Conservation (phyloP, 2,888 invertebrate genomes). For the Plagiodera versicolora region DNA sequence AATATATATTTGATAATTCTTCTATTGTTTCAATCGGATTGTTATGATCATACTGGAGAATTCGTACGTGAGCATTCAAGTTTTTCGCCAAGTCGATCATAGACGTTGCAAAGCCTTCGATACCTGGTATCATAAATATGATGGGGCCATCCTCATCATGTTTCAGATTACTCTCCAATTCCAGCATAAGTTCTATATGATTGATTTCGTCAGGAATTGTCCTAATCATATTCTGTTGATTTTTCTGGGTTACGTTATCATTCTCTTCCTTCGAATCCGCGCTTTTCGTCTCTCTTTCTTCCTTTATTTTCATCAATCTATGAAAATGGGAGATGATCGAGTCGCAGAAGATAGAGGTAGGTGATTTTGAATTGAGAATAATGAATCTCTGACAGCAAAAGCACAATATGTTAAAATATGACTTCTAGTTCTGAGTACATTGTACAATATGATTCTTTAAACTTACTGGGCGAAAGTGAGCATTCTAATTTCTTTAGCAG, state of each 20-base stretch:
- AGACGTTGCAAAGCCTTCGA: not conserved
- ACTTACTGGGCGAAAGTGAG: constrained; percentile 23
- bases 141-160: not conserved
- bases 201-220: not conserved
- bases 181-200: not conserved
- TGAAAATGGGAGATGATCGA: too few species aligned
- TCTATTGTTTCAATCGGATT: not conserved
- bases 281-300: not conserved
- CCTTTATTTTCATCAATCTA: not conserved
- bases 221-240: not conserved
- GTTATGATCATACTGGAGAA: not conserved
- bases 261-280: not conserved
- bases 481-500: constrained; percentile 27
- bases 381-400: too few species aligned
- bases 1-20: not conserved
- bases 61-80: not conserved
- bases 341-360: too few species aligned
- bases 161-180: not conserved
- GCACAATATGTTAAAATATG: too few species aligned
- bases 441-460: too few species aligned
- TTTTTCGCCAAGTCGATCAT: not conserved
- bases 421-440: too few species aligned
- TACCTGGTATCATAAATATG: not conserved
- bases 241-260: too few species aligned
- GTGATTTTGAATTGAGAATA: too few species aligned